Evolutionary conservation across 2,113 vertebrate genomes (phyloP), one percentile per base, ranked within the genome.

Genomic region (Syrmaticus mikado): DNA sequence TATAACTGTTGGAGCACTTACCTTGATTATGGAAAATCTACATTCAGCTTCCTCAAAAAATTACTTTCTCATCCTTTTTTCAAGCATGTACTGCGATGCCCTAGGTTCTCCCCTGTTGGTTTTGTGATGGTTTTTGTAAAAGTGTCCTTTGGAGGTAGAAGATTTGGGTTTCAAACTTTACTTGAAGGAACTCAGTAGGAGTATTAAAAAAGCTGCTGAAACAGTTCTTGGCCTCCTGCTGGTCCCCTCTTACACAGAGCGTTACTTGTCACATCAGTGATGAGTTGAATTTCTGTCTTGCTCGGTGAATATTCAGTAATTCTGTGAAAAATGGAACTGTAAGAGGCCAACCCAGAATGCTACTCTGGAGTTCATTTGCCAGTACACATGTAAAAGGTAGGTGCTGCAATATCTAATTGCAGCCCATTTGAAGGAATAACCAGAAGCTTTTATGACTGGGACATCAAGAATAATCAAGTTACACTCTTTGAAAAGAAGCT

Each of bases 261-360:
- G 17, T 92, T 95, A 78, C 72, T 90, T 0, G 6, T 36, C 57
- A 75, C 46, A 75, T 90, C 73, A 92, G 60, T 85, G 38, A 92
- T 2, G 0, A 0, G 57, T 67, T 86, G 65, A 30, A 25, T 84
- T 93, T 91, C 62, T 88, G 25, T 81, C 61, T 84, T 92, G 22
- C 61, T 78, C 18, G 41, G 57, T 89, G 80, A 90, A 82, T 82
- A 95, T 79, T 92, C 52, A 86, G 27, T 92, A 92, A 68, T 72
- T 78, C 40, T 67, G 2, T 77, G 82, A 70, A 81, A 92, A 86
- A 43, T 60, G 17, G 28, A 84, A 57, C n/a, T 83, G 19, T 17
- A 86, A 86, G 46, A 58, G 87, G n/a, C 74, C 43, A 17, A 40
- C 32, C 72, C 55, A 41, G 28, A 78, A 70, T 85, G 83, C 28